phyloP scores from a whole-genome alignment of 2,113 vertebrate species.

The Galbula dea region DNA sequence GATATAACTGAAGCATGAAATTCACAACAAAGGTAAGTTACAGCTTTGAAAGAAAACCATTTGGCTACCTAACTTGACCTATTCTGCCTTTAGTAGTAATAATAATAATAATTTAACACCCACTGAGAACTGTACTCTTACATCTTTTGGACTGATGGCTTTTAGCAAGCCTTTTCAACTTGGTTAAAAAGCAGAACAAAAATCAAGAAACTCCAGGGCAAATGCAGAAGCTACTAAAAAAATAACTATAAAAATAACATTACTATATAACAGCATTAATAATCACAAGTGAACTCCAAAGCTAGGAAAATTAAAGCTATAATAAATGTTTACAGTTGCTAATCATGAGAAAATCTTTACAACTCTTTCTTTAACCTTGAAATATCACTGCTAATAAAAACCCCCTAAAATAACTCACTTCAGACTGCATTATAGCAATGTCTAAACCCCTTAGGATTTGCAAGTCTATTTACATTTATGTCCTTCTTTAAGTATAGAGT shows the following conservation, averaged over 20 bases:
- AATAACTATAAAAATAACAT: background rate
- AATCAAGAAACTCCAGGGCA: background rate
- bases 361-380: background rate
- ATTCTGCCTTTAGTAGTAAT: conserved; percentile 26
- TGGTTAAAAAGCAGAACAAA: conserved; percentile 43
- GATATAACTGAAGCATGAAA: conserved; percentile 44
- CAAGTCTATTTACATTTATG: background rate
- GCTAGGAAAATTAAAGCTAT: background rate
- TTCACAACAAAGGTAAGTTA: conserved; percentile 39
- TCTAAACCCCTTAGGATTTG: background rate
- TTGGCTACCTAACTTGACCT: conserved; percentile 28
- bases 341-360: background rate
- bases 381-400: background rate
- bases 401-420: background rate
- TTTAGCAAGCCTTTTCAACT: conserved; percentile 35
- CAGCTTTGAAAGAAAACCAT: conserved; percentile 39
- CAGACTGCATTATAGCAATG: background rate
- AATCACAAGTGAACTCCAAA: background rate
- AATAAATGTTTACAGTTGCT: background rate
- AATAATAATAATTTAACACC: background rate
- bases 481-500: background rate
- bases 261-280: background rate
- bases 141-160: conserved; percentile 9
- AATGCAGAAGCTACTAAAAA: background rate
- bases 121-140: conserved; percentile 15